Percentiles rank a stretch among this genome's conserved stretches.
Conservation (phyloP, 1,140 invertebrate species). For the Drosophila tropicalis region DNA sequence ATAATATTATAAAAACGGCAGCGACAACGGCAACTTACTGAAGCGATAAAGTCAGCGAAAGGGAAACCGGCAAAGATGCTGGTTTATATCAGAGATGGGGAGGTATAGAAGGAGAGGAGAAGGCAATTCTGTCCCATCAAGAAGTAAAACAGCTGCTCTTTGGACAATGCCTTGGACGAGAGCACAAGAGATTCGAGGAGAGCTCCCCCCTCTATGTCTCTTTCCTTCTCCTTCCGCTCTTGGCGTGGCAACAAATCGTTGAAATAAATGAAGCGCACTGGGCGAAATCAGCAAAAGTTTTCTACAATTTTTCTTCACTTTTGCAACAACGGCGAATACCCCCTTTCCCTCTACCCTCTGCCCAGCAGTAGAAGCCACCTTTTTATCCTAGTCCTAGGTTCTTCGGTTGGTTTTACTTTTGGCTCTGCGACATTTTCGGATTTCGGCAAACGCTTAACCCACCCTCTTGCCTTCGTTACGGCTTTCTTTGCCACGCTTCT, state of each 20-base stretch:
- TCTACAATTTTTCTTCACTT: constrained; percentile 80
- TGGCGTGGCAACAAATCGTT: constrained; percentile 75
- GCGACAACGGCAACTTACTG: constrained; percentile 74
- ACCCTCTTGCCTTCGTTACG: constrained; percentile 22
- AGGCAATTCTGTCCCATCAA: constrained; percentile 64
- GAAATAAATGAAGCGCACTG: constrained; percentile 80
- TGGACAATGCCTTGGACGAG: constrained; percentile 61
- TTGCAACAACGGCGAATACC: constrained; percentile 57
- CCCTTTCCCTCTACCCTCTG: background rate
- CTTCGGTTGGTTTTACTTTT: constrained; percentile 57
- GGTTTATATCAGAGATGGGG: background rate
- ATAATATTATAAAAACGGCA: constrained; percentile 79
- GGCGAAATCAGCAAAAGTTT: constrained; percentile 80
- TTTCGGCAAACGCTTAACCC: constrained; percentile 64
- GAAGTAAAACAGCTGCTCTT: constrained; percentile 78
- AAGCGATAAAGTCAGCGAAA: constrained; percentile 71
- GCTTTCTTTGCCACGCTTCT: background rate
- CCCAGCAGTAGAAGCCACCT: background rate
- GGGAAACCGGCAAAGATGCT: constrained; percentile 5
- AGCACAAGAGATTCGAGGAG: background rate
- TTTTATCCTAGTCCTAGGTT: background rate
- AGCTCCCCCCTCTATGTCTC: constrained; percentile 29
- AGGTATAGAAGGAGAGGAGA: background rate
- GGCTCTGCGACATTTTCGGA: constrained; percentile 75
- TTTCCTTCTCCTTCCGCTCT: constrained; percentile 25